Base-by-base conservation (phyloP, 2,888 invertebrate species). In the Drosophila paramelanica region DNA sequence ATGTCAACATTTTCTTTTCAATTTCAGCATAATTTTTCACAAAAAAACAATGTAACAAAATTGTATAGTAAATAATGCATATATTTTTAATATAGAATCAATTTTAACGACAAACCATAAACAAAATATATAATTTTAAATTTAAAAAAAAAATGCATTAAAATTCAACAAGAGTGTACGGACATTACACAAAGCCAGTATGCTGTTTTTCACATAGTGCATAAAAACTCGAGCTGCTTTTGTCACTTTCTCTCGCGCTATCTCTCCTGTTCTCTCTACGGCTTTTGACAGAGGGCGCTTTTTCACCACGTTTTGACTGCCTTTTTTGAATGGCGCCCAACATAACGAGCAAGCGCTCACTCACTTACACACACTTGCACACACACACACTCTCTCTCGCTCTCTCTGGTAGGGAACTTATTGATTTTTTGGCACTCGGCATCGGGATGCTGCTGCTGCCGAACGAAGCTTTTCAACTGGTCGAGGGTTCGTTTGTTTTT, bases 401-500 rank as follows among this genome's bases (percentile, higher is more conserved):
- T 38, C 69, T 72, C 58, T 43, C 13, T n/a, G 42, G 23, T 23
- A 33, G 46, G 62, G 52, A 31, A 45, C 52, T 33, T 79, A 83
- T 83, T 73, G 83, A 83, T 83, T 83, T 83, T 85, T 67, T 65
- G 67, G 49, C 52, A 56, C 33, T 75, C 60, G 45, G 53, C 61
- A 61, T 51, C 71, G 72, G 84, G 87, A 81, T 86, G 86, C 86
- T 84, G 86, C 62, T 42, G 25, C 52, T 11, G 27, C 61, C 53
- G 75, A 79, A 81, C 75, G 77, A 81, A 64, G 74, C 68, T 83
- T 81, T 80, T 68, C 77, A 67, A 76, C 79, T 65, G 70, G 70
- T 73, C 64, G 59, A 55, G 27, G 39, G 45, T 6, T 46, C 46
- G 55, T 52, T 67, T 52, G 55, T 61, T 25, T 38, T 72, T 50